These are phyloP conservation scores for Dasypus novemcinctus DNA, from an alignment of 2,113 vertebrate genomes.

Conservation along the genomic window DNA sequence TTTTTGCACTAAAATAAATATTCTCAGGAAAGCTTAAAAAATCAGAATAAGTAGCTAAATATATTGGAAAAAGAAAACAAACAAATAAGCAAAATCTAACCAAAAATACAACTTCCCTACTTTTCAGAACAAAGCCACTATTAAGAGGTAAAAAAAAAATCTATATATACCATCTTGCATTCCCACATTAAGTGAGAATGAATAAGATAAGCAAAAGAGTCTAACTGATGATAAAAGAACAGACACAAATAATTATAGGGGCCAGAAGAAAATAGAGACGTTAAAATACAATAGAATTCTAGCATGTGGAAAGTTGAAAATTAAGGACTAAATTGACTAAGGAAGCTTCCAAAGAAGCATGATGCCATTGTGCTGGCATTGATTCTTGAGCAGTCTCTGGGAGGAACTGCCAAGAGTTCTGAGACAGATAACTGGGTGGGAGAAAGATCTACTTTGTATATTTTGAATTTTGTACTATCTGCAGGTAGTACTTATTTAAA, in stretches of 20 bases:
- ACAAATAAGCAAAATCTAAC: not conserved
- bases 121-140: not conserved
- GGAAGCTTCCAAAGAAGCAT: not conserved
- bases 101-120: not conserved
- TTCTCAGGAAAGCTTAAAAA: not conserved
- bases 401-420: not conserved
- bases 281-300: not conserved
- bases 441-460: not conserved
- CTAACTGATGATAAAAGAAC: not conserved
- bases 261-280: not conserved
- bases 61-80: not conserved
- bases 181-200: not conserved
- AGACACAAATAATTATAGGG: not conserved
- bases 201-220: not conserved
- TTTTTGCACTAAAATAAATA: not conserved
- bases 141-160: not conserved
- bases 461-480: slow-evolving; percentile 16
- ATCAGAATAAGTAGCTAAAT: not conserved
- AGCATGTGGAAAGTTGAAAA: not conserved
- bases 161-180: not conserved
- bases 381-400: not conserved
- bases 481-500: not conserved
- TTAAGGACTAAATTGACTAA: not conserved
- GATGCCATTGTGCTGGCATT: not conserved
- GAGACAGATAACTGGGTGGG: not conserved